phyloP scores from a whole-genome alignment of 1,140 invertebrate genomes.

The Pseudomyrmex pallidus region DNA sequence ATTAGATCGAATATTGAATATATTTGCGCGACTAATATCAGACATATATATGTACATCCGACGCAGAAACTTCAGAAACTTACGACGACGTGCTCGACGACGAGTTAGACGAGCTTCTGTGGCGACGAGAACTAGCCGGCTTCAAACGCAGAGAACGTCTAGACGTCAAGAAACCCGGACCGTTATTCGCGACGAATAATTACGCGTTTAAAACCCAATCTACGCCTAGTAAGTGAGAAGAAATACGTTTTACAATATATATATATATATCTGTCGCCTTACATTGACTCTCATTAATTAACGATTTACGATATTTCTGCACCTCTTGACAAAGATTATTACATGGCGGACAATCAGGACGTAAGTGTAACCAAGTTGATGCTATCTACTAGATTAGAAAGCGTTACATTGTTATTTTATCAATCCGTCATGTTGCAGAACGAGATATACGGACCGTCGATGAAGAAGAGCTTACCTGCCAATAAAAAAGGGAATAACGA shows the following conservation, averaged over 20 bases:
- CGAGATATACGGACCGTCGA: slow-evolving; percentile 69
- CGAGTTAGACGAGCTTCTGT: slow-evolving; percentile 75
- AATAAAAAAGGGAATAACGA: slow-evolving; percentile 74
- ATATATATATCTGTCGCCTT: neutral
- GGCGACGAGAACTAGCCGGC: slow-evolving; percentile 84
- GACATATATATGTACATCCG: neutral
- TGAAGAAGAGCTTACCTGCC: slow-evolving; percentile 83
- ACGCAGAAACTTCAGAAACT: slow-evolving; percentile 41
- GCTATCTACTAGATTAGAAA: neutral
- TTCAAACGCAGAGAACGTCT: slow-evolving; percentile 94
- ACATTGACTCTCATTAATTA: neutral
- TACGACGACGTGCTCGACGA: slow-evolving; percentile 62
- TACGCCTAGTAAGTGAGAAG: slow-evolving; percentile 43
- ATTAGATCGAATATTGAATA: no score
- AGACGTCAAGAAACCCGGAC: slow-evolving; percentile 98
- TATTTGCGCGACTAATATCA: no score
- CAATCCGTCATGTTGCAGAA: slow-evolving; percentile 60
- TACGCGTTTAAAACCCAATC: slow-evolving; percentile 84
- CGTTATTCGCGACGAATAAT: slow-evolving; percentile 89
- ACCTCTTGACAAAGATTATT: slow-evolving; percentile 17
- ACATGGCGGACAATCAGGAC: slow-evolving; percentile 4
- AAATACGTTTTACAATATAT: neutral
- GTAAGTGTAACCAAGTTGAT: slow-evolving; percentile 46
- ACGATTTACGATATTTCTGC: slow-evolving; percentile 15
- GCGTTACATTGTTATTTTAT: neutral